Evolutionary conservation across 2,888 invertebrate genomes (phyloP).

Genomic region (Drepanosiphum platanoidis): DNA sequence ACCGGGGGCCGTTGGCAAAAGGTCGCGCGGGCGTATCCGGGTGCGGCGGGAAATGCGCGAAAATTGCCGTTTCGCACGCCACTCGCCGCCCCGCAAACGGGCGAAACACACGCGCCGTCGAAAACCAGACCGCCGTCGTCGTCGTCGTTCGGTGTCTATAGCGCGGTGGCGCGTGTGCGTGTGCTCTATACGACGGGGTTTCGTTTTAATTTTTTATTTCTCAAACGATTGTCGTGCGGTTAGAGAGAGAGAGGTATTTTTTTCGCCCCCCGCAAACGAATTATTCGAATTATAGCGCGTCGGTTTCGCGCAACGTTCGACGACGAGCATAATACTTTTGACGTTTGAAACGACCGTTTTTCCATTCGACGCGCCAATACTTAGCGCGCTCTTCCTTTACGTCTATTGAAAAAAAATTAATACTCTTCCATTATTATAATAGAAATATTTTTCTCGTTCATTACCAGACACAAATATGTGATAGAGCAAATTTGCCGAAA

Average conservation of each 20-base stretch:
- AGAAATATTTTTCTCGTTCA: too few species aligned
- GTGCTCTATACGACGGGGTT: neutral
- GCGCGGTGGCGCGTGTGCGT: conserved; percentile 1
- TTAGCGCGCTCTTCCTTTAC: too few species aligned
- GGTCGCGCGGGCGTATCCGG: neutral
- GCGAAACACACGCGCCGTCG: neutral
- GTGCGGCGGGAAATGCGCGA: neutral
- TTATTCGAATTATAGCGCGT: neutral
- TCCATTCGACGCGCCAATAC: too few species aligned
- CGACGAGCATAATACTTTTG: too few species aligned
- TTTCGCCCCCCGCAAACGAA: neutral
- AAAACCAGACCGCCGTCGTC: neutral
- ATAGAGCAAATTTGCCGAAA: too few species aligned
- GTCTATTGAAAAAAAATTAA: too few species aligned
- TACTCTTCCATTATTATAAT: too few species aligned
- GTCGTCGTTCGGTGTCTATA: too few species aligned
- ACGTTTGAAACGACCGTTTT: too few species aligned
- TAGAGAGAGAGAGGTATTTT: too few species aligned
- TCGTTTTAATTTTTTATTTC: neutral
- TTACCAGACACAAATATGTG: too few species aligned
- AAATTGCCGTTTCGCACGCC: conserved; percentile 11
- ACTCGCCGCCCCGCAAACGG: neutral
- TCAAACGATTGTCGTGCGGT: neutral
- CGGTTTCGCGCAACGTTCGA: too few species aligned
- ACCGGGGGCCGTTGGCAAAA: neutral